Base-by-base conservation (phyloP, 2,888 invertebrate species). In the Netelia melanura region DNA sequence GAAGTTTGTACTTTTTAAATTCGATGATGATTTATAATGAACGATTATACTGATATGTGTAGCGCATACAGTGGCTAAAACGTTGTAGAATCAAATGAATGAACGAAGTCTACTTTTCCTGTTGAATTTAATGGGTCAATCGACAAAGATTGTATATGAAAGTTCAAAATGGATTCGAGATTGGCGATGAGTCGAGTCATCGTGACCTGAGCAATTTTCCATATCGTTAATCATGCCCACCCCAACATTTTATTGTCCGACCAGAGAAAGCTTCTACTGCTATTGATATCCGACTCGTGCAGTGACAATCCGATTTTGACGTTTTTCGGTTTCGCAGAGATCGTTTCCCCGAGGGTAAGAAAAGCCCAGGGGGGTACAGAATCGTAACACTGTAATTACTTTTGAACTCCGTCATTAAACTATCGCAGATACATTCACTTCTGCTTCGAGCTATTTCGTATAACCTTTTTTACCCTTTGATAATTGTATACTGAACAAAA, bases 231-330 rank as follows among this genome's bases (percentile, higher is more conserved):
- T 79, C 65, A 58, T 80, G 58, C 68, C 61, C 61, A 9, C 14
- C 25, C 38, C 11, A 30, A 11, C n/a, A 70, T 71, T 56, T 62
- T 54, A 43, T 67, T 65, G 79, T 80, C 58, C 21, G 65, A 74
- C 48, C 67, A 5, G 2, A 58, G 17, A 14, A 54, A 65, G 44
- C 9, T 9, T 58, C 30, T n/a, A 67, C 48, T 48, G 44, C 56
- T 48, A 17, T 17, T 17, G 11, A 48, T 2, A 79, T 48, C 62
- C n/a, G 10, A 38, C n/a, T 11, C n/a, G 62, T 71, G 44, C 30
- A 43, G 14, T 11, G 30, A 52, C 25, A 30, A 65, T 72, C 21
- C 56, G 54, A 52, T 72, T 48, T n/a, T 56, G 56, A 9, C 56
- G 62, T 62, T 52, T 44, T 62, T 54, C 48, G 52, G 30, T 79